A percentile compares a stretch with the other conserved stretches of the same genome.
These are phyloP conservation scores for Pachyramphus minor DNA, from an alignment of 2,113 vertebrate species.

Conservation along the genomic window DNA sequence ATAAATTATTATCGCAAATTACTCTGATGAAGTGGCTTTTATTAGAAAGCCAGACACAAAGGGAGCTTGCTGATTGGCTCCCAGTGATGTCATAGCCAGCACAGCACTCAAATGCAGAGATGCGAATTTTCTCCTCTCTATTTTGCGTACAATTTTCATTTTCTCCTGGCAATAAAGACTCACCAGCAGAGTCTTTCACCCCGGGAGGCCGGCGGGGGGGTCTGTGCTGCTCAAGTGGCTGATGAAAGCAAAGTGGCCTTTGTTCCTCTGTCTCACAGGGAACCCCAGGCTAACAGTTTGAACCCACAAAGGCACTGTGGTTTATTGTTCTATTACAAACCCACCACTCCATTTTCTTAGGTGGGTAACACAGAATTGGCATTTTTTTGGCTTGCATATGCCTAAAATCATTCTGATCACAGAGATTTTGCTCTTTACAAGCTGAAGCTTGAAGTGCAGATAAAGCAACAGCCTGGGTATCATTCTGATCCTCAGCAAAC, in stretches of 20 bases:
- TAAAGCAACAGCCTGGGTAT: not conserved
- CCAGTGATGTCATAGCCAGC: constrained; percentile 65
- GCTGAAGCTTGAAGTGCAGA: not conserved
- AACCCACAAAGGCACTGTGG: not conserved
- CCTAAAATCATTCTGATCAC: not conserved
- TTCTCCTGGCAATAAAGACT: constrained; percentile 11
- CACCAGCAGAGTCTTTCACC: not conserved
- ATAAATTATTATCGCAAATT: constrained; percentile 56
- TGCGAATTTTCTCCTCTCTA: not conserved
- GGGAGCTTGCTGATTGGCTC: constrained; percentile 59
- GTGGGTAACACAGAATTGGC: not conserved
- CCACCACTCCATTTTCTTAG: not conserved
- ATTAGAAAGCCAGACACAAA: constrained; percentile 66
- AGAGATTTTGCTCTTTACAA: not conserved
- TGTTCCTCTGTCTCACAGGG: not conserved
- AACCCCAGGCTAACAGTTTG: constrained; percentile 25
- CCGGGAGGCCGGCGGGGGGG: not conserved
- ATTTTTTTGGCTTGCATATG: not conserved
- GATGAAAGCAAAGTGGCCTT: constrained; percentile 30
- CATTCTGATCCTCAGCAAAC: not conserved
- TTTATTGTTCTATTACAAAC: not conserved
- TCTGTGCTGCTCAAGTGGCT: not conserved
- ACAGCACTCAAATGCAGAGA: not conserved
- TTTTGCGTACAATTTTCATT: constrained; percentile 35
- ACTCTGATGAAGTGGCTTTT: constrained; percentile 56